Base-by-base conservation (phyloP, 2,888 invertebrate genomes). In the Sceliomorpha sp. region DNA sequence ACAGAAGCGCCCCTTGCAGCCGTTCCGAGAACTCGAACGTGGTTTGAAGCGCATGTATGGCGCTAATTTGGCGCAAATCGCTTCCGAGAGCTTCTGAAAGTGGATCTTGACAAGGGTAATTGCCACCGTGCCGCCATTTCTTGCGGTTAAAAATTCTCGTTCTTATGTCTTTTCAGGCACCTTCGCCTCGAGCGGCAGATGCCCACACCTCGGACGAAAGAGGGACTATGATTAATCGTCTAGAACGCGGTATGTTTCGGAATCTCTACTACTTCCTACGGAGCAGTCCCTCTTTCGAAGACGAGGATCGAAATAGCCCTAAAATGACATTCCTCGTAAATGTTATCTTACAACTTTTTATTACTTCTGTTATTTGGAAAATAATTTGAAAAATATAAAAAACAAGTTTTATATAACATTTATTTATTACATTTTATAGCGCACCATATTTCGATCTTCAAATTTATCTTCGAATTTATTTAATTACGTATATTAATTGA, bases 61-160 rank as follows among this genome's bases (percentile, higher is more conserved):
- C 62, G 64, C 64, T 74, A 76, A 76, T 78, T 76, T 72, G 71
- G 70, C 70, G 70, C 70, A 73, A 75, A 74, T 73, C 64, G 71
- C 71, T 72, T 70, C 71, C 53, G 59, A 60, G 66, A 67, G 70
- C 58, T 67, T 48, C 60, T 67, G 55, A 29, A 42, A 67, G 27
- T 40, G 34, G 32, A 9, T 37, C 26, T 20, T 27, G 10, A 12
- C 36, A 6, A 8, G 37, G 58, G 48, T 64, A 44, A 58, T 62
- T 72, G 64, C 68, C 51, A 24, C 44, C 60, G 39, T 29, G 44
- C 59, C 29, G 37, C 62, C 58, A 63, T 67, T 44, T 31, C 47
- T 48, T 47, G 31, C 39, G 51, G 68, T 60, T 50, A 48, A 47
- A 48, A 60, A 55, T 42, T 48, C 59, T 27, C 27, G 53, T 48